These are phyloP conservation scores for Boloria selene DNA, from an alignment of 2,888 invertebrate genomes.

Conservation along the genomic window DNA sequence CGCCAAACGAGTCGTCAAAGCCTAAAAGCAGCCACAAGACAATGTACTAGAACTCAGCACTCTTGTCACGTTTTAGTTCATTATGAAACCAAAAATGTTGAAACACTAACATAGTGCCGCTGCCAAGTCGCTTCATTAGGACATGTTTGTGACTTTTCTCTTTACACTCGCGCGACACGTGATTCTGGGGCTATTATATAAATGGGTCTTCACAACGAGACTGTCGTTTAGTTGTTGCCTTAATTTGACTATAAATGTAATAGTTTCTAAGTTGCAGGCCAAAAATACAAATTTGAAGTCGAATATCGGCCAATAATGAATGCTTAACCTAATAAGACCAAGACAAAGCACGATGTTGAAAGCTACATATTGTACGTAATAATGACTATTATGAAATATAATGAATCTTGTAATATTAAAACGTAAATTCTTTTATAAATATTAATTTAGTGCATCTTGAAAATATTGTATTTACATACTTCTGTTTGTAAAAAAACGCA, in stretches of 20 bases:
- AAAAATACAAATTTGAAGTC: too few species aligned
- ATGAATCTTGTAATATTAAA: too few species aligned
- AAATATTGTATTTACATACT: not conserved
- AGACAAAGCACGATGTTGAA: too few species aligned
- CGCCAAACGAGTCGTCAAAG: too few species aligned
- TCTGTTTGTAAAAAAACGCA: not conserved
- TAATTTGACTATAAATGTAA: not conserved
- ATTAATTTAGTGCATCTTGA: too few species aligned
- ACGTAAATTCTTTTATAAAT: too few species aligned
- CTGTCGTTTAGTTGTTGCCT: too few species aligned
- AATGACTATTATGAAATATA: too few species aligned
- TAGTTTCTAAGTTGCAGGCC: too few species aligned
- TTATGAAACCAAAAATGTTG: constrained; percentile 53
- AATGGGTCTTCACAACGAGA: not conserved
- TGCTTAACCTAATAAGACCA: too few species aligned
- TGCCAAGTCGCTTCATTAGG: constrained; percentile 65
- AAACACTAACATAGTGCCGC: constrained; percentile 44
- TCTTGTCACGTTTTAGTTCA: constrained; percentile 43
- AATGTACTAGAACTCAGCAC: constrained; percentile 13
- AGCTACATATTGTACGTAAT: too few species aligned
- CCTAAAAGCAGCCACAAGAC: constrained; percentile 7
- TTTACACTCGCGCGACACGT: constrained; percentile 22
- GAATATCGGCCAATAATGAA: too few species aligned
- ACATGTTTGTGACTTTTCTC: constrained; percentile 37
- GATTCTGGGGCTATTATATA: constrained; percentile 8